These are phyloP conservation scores for Sterrhoptilus dennistouni DNA, from an alignment of 2,113 vertebrate species.

Conservation along the genomic window DNA sequence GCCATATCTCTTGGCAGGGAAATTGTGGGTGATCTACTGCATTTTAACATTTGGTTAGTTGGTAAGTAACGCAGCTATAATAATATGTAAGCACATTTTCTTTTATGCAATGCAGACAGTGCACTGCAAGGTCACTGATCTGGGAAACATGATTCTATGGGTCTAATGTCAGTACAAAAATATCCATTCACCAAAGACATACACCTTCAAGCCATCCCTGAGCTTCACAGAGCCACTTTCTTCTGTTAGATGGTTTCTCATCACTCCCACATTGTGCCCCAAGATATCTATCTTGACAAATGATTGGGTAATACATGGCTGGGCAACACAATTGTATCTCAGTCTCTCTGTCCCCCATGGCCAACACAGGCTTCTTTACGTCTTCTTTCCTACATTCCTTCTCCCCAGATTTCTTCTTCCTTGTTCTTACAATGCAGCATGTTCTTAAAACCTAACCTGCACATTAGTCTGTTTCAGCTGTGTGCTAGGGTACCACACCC, in stretches of 20 bases:
- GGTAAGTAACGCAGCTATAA: neutral
- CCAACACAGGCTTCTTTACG: neutral
- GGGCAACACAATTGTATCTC: neutral
- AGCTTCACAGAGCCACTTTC: neutral
- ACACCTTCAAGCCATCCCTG: neutral
- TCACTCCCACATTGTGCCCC: neutral
- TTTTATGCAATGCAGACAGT: neutral
- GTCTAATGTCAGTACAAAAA: neutral
- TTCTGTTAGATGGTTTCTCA: neutral
- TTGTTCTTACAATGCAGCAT: neutral
- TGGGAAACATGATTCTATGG: neutral
- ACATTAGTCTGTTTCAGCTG: neutral
- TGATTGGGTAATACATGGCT: neutral
- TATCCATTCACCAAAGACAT: neutral
- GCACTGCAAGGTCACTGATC: neutral
- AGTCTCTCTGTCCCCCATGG: neutral
- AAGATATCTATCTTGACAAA: neutral
- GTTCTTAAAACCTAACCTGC: neutral
- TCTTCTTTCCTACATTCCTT: neutral
- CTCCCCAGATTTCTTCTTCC: neutral
- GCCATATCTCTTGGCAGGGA: neutral
- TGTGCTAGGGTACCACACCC: neutral
- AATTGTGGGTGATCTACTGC: neutral
- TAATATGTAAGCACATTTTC: slow-evolving; percentile 7
- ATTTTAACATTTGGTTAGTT: slow-evolving; percentile 3